Percentiles rank a stretch among this genome's conserved stretches.
Conservation (phyloP, 2,113 vertebrate genomes). For the Ginglymostoma cirratum region DNA sequence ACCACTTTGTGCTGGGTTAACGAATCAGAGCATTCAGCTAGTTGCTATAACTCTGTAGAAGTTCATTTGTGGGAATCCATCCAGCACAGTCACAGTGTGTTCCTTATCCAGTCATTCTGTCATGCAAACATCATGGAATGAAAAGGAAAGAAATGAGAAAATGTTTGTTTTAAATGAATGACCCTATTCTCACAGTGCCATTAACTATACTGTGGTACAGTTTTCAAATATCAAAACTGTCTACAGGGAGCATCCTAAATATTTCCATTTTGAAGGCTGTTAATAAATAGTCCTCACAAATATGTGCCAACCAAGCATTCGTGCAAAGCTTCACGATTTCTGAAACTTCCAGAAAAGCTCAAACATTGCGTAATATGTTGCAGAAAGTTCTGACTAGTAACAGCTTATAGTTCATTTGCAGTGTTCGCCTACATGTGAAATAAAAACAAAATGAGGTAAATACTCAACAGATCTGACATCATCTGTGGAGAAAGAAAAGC, state of each 20-base stretch:
- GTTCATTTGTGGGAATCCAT: background rate
- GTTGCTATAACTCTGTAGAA: background rate
- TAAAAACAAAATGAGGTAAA: background rate
- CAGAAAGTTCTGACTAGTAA: background rate
- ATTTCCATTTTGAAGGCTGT: background rate
- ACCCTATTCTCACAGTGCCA: background rate
- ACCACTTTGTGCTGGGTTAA: background rate
- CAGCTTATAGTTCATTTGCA: background rate
- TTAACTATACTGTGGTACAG: background rate
- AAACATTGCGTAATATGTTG: background rate
- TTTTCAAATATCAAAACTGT: background rate
- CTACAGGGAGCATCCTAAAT: background rate
- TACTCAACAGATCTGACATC: background rate
- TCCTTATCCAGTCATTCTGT: background rate
- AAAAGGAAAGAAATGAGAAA: slow-evolving; percentile 6
- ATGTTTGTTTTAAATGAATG: background rate
- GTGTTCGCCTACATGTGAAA: background rate
- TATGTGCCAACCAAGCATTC: background rate
- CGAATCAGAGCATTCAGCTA: slow-evolving; percentile 14
- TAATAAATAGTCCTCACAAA: slow-evolving; percentile 11
- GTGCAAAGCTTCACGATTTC: background rate
- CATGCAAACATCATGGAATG: background rate
- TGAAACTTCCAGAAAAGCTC: background rate
- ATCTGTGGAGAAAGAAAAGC: background rate
- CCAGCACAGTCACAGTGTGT: background rate